Base-by-base conservation (phyloP, 2,797 vertebrate genomes). In the Podargus strigoides region DNA sequence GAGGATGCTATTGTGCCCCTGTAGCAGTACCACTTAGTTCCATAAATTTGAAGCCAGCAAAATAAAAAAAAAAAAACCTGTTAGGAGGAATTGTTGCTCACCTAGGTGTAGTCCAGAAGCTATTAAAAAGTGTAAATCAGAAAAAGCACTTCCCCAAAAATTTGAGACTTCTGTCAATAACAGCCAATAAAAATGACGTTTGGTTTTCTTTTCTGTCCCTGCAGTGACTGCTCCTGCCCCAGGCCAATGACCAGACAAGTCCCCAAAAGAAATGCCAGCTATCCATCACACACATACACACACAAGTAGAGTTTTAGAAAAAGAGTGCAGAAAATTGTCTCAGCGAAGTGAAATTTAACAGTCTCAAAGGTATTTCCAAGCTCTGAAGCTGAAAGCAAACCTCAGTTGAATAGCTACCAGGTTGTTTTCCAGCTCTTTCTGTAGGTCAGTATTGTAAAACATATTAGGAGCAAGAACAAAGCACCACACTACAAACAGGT, bases 51-150 rank as follows among this genome's bases (percentile, higher is more conserved):
- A 84, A 95, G 74, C 14, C 17, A 77, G 26, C 27, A 69, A 69
- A 89, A 77, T 6, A 90, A 59, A 85, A 55, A 55, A 55, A 30
- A 81, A 81, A 59, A 6, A 46, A n/a, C 10, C 9, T 67, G 36
- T 42, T 46, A 30, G 50, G 14, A 87, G 30, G 8, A 83, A 39
- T 22, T 42, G 28, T 74, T 68, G 84, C 47, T 58, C n/a, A 69
- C 34, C 23, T 62, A 75, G 44, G 46, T 78, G 42, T 88, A 62
- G 32, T 70, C 69, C n/a, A 87, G 49, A 78, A 93, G 37, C 60
- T 52, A 42, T 87, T 94, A 80, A 85, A 94, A 89, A 82, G 27
- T 66, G 82, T 91, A 96, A 89, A 90, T 88, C 72, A 90, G 72
- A 90, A 69, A 77, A 73, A 67, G 3, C 23, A 39, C 24, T 80